Evolutionary conservation across 2,113 vertebrate species (phyloP).

Genomic region (Cololabis saira): DNA sequence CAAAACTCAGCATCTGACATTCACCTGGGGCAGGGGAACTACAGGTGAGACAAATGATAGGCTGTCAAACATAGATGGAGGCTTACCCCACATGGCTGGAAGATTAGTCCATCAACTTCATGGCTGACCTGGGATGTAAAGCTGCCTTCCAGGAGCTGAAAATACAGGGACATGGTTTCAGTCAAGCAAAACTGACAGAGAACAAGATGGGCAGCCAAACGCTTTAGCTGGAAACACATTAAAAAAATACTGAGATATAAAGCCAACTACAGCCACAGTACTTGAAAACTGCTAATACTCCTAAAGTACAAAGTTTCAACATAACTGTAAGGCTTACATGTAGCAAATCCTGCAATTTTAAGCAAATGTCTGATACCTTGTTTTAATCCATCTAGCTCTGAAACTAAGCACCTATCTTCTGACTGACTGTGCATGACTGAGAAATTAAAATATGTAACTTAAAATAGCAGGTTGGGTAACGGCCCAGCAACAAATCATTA

Average conservation of each 20-base stretch:
- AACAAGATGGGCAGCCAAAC: slow-evolving; percentile 10
- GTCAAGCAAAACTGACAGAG: slow-evolving; percentile 23
- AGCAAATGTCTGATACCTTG: background rate
- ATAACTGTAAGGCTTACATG: no score
- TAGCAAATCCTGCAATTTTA: slow-evolving; percentile 16
- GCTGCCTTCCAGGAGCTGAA: slow-evolving; percentile 94
- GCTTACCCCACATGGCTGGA: slow-evolving; percentile 97
- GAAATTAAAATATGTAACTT: slow-evolving; percentile 47
- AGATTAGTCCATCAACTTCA: slow-evolving; percentile 97
- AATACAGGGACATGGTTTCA: slow-evolving; percentile 8
- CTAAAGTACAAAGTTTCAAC: no score
- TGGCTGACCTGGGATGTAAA: slow-evolving; percentile 98
- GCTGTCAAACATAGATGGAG: slow-evolving; percentile 24
- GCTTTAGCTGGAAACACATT: slow-evolving; percentile 9
- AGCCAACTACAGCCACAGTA: slow-evolving; percentile 1
- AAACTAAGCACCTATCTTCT: slow-evolving; percentile 19
- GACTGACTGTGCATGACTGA: slow-evolving; percentile 30
- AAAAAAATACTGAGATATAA: slow-evolving; percentile 25
- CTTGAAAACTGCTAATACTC: slow-evolving; percentile 6
- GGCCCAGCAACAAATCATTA: slow-evolving; percentile 50
- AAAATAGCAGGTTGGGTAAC: slow-evolving; percentile 22
- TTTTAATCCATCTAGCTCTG: slow-evolving; percentile 22
- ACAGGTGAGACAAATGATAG: slow-evolving; percentile 38
- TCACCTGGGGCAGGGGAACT: slow-evolving; percentile 22
- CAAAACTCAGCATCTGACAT: slow-evolving; percentile 26